Base-by-base conservation (phyloP, 2,888 invertebrate species). In the Patella ulyssiponensis region DNA sequence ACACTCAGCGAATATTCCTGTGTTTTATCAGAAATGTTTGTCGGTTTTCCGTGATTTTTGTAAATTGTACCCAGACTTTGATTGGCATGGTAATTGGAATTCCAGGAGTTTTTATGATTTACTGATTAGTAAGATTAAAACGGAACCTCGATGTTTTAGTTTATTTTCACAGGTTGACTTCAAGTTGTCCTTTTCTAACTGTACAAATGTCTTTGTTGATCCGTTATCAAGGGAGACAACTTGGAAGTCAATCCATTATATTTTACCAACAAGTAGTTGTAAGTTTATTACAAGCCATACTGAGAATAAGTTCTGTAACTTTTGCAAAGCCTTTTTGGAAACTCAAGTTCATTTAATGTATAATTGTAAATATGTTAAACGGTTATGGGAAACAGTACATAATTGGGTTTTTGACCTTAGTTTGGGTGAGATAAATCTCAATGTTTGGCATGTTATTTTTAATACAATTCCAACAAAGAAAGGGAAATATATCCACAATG, bases 1-100 rank as follows among this genome's bases (percentile, higher is more conserved):
- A 17, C 78, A 80, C 70, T 79, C 79, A 58, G 79, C 77, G 9
- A 20, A 14, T 56, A 70, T 76, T 51, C 78, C 80, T 44, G 20
- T 56, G 2, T 80, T 78, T 58, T 78, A 80, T 56, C 27, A 56
- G 73, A 14, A 54, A 44, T 78, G 75, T 76, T 44, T 78, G 23
- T 17, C 15, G 1, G 70, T 53, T n/a, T 73, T 73, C 20, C 64
- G 64, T 64, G 64, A 64, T 64, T 64, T 64, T 64, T 64, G n/a
- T 15, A 15, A 64, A 20, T 64, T 64, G 7, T 64, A 64, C 64
- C 64, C 64, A 15, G 20, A 64, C 11, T 64, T 64, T 64, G 64
- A 64, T 64, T 64, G 64, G 64, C n/a, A n/a, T 15, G 64, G n/a
- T 20, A 20, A 64, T 20, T 9, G 2, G 11, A 64, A 64, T 64